Base-by-base conservation (phyloP, 1,140 invertebrate species). In the Heliothis virescens region DNA sequence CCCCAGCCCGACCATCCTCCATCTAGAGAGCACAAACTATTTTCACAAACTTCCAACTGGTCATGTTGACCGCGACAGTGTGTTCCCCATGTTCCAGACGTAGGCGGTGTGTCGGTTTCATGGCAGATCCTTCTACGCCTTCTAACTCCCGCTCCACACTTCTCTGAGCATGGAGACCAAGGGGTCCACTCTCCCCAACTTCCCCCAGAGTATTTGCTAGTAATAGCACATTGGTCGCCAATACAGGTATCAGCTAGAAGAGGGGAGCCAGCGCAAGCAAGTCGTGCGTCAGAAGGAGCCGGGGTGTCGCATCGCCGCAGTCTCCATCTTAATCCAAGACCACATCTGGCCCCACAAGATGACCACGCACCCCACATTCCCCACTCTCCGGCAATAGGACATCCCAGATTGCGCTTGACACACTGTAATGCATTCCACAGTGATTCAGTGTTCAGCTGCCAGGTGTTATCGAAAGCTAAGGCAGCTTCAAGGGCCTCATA, bases 1-100 rank as follows among this genome's bases (percentile, higher is more conserved):
- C 92, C 82, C 93, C 93, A 94, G 2, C 91, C 91, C 2, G 93
- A 91, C 93, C 92, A 93, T 12, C 89, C 89, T n/a, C 93, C 93
- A 69, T 93, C 69, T 11, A 92, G 72, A n/a, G 82, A 73, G 75
- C 93, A 94, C 50, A 82, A 65, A 21, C 76, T 76, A 69, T 86
- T 90, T 63, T 85, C 83, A 79, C 92, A 94, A 59, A 87, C 79
- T 82, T 93, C 85, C 59, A 93, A 62, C 74, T 94, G 85, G 67
- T 93, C 91, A 63, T 92, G 87, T 77, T 90, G 91, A 15, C 93
- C 93, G 59, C 86, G 81, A 76, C 93, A 94, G 78, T 92, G 89
- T 16, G 93, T 93, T 34, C 89, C 91, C 93, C 93, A 94, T 16
- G 74, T 81, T 60, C 86, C 81, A 7, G 81, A 80, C 52, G 62